Evolutionary conservation across 2,797 vertebrate genomes (phyloP), one percentile per base, ranked within the genome.

Genomic region (Odontamblyopus lacepedii): DNA sequence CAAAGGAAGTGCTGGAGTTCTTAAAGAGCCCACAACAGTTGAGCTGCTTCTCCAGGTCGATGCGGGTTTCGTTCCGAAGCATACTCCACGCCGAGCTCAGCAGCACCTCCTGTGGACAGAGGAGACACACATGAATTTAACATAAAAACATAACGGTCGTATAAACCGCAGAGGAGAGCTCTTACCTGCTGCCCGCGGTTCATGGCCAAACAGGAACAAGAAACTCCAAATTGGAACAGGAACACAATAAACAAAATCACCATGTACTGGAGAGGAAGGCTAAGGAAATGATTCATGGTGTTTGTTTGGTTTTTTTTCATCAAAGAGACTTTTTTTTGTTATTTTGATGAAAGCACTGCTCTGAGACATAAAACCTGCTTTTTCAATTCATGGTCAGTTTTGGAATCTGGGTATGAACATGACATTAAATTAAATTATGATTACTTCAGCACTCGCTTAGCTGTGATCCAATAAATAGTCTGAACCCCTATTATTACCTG

Each of bases 221-320:
- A 98, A 74, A 98, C 92, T 56, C 95, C 96, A 68, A 98, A 96
- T 87, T 98, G 97, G 90, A 97, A 95, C 63, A 97, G 70, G 86
- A 98, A 98, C 64, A 98, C 95, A 8, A 98, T 90, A 72, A 97
- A 96, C 41, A 98, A 94, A 73, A 98, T 95, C 68, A 98, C 95
- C 96, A 98, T 97, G 82, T 98, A 98, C 97, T 98, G 87, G 56
- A 48, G 63, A 69, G 27, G 4, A 23, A 5, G 29, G 93, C 96
- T 87, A 96, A 84, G 84, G 92, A 88, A 86, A 78, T 67, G 44
- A 73, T 8, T 9, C 53, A 19, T 38, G 35, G 7, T 38, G 7
- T 38, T 38, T 23, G 23, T 23, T 23, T 23, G 23, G n/a, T n/a
- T 23, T 23, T 23, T 38, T 38, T 38, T 2, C 35, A 38, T 38